Percentiles rank a stretch among this genome's conserved stretches.
Evolutionary conservation across 2,113 vertebrate genomes (phyloP).

Genomic region (Ramphastos sulfuratus): DNA sequence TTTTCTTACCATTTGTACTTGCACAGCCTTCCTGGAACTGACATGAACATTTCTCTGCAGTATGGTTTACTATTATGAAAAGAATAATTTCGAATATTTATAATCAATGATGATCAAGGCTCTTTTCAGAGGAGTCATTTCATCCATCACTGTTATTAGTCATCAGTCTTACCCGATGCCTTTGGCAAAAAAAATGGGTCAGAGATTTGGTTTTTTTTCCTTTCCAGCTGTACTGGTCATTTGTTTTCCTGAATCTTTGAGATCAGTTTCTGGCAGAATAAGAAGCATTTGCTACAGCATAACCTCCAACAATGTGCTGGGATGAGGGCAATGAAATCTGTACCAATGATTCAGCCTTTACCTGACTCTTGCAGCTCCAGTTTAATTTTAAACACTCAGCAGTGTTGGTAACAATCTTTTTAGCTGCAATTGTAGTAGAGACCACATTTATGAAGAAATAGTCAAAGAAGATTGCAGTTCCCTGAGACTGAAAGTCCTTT

Average conservation of each 20-base stretch:
- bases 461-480: background rate
- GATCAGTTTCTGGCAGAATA: background rate
- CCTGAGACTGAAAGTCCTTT: constrained; percentile 4
- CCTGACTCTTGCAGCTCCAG: background rate
- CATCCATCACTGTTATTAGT: background rate
- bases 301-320: background rate
- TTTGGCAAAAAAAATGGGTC: constrained; percentile 9
- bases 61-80: background rate
- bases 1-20: background rate
- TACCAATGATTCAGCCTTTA: background rate
- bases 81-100: constrained; percentile 44
- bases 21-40: constrained; percentile 32
- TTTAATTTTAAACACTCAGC: background rate
- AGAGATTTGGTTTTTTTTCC: background rate
- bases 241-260: background rate
- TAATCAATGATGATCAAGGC: background rate
- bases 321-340: background rate
- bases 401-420: background rate
- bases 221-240: background rate
- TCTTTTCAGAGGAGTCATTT: constrained; percentile 18
- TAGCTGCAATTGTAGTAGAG: background rate
- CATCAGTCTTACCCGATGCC: background rate
- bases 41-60: background rate
- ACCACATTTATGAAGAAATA: background rate
- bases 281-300: background rate